A percentile compares a stretch with the other conserved stretches of the same genome.
Evolutionary conservation across 2,113 vertebrate genomes (phyloP).

Genomic region (Oxyruncus cristatus): DNA sequence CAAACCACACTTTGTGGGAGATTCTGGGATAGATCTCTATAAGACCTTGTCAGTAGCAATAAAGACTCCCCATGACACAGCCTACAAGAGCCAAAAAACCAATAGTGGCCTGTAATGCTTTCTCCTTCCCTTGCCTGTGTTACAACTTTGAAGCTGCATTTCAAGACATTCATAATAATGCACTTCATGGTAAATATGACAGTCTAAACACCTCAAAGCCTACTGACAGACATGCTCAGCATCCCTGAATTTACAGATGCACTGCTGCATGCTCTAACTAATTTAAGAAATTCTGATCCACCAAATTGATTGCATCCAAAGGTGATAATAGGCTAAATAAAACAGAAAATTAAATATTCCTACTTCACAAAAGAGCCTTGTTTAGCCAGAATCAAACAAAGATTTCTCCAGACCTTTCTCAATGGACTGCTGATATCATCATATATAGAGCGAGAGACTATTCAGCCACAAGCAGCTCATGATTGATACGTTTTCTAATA

Average conservation of each 20-base stretch:
- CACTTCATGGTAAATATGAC: neutral
- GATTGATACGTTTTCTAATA: neutral
- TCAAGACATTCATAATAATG: neutral
- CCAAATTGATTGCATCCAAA: neutral
- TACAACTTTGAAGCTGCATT: neutral
- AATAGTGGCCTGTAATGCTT: neutral
- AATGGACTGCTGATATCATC: neutral
- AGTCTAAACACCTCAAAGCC: neutral
- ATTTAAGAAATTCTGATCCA: neutral
- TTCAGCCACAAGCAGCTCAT: neutral
- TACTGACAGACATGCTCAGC: neutral
- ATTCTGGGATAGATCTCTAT: neutral
- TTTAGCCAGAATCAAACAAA: neutral
- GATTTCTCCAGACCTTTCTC: neutral
- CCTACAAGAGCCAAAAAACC: neutral
- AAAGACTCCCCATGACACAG: neutral
- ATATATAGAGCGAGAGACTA: neutral
- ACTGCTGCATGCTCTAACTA: neutral
- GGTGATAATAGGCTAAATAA: neutral
- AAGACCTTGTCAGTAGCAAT: constrained; percentile 11
- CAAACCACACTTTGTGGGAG: neutral
- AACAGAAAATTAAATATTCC: neutral
- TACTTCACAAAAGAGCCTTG: neutral
- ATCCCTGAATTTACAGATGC: neutral
- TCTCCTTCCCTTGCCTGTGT: neutral